Evolutionary conservation across 2,113 vertebrate genomes (phyloP).

Genomic region (Macrotus californicus): DNA sequence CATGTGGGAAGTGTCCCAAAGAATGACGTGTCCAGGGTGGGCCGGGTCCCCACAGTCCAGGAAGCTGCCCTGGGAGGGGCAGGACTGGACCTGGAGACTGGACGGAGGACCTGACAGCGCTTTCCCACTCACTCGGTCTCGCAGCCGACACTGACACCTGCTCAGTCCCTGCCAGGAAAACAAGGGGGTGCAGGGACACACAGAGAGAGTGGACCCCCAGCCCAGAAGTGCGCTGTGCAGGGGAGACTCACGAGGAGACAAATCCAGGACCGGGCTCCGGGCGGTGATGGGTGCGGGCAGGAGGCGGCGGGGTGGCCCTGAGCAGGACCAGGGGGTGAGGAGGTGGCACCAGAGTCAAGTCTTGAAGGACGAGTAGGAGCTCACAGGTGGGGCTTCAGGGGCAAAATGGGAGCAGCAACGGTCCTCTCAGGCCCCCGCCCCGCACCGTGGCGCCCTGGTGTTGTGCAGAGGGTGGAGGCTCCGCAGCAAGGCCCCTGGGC

Average conservation of each 20-base stretch:
- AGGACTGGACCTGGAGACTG: neutral
- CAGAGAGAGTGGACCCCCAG: neutral
- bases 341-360: neutral
- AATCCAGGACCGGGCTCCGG: accelerated
- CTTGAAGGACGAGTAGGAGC: neutral
- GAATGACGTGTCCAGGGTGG: no score
- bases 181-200: neutral
- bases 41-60: neutral
- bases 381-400: no score
- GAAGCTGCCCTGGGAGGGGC: neutral
- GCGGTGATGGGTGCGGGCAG: neutral
- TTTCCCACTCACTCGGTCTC: neutral
- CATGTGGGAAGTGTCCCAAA: neutral
- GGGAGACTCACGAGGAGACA: neutral
- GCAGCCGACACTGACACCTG: no score
- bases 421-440: neutral
- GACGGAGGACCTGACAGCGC: no score
- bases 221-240: neutral
- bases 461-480: neutral
- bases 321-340: neutral
- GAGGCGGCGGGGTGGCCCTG: neutral
- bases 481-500: neutral
- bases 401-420: accelerated
- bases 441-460: neutral
- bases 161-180: neutral